These are phyloP conservation scores for Carabus problematicus DNA, from an alignment of 2,888 invertebrate species.

Conservation along the genomic window DNA sequence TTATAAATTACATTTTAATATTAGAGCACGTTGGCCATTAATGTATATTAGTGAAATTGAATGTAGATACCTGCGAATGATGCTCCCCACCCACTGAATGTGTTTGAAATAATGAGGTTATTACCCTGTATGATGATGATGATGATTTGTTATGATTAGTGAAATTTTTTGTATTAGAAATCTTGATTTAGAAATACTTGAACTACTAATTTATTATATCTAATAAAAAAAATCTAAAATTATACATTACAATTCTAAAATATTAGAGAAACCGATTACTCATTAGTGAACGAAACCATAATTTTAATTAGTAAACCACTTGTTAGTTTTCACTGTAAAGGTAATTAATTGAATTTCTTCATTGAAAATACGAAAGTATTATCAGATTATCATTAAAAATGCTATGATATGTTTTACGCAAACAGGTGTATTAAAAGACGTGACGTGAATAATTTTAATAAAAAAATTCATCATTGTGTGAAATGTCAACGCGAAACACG, in stretches of 20 bases:
- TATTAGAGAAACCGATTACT: conserved; percentile 13
- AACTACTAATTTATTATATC: too few relatives aligned
- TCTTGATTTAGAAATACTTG: too few relatives aligned
- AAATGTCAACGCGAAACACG: conserved; percentile 41
- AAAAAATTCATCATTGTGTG: conserved; percentile 39
- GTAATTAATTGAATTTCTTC: conserved; percentile 32
- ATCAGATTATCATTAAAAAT: conserved; percentile 30
- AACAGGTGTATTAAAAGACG: conserved; percentile 31
- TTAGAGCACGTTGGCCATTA: too few relatives aligned
- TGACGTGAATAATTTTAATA: conserved; percentile 33
- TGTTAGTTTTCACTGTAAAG: conserved; percentile 19
- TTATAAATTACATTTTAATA: too few relatives aligned
- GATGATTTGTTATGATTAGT: too few relatives aligned
- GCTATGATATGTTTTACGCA: conserved; percentile 15
- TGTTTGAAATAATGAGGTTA: too few relatives aligned
- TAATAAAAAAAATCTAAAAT: too few relatives aligned
- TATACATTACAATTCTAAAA: neutral
- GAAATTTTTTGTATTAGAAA: too few relatives aligned
- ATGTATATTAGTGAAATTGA: too few relatives aligned
- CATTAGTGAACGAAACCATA: conserved; percentile 25
- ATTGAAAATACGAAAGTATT: conserved; percentile 5
- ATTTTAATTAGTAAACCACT: conserved; percentile 28
- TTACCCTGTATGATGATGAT: too few relatives aligned
- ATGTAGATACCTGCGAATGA: too few relatives aligned
- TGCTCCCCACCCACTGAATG: too few relatives aligned